Conservation (phyloP, 2,797 vertebrate genomes). For the Tachyglossus aculeatus region DNA sequence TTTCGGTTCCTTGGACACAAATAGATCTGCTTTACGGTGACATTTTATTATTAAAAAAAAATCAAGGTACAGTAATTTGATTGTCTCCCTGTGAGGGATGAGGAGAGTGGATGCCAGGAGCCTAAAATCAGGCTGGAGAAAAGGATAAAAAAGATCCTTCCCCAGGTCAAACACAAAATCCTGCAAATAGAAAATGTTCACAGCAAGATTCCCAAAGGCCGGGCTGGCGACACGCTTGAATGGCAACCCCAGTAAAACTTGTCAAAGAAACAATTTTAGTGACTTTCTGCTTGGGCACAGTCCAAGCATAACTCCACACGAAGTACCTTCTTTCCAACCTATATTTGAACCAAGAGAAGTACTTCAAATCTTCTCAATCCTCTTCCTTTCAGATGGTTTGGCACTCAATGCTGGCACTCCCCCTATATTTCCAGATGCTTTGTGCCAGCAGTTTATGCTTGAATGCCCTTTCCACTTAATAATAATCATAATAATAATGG, state of each 20-base stretch:
- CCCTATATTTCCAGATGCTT: not conserved
- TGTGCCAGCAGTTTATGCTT: not conserved
- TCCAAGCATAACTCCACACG: not conserved
- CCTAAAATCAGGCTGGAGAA: constrained; percentile 26
- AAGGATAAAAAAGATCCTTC: constrained; percentile 9
- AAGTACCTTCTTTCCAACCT: not conserved
- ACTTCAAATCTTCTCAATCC: not conserved
- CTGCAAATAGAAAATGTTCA: constrained; percentile 34
- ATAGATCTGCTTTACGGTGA: constrained; percentile 5
- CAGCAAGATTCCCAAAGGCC: constrained; percentile 4
- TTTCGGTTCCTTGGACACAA: constrained; percentile 26
- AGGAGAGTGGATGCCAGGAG: constrained; percentile 41
- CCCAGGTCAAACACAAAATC: constrained; percentile 10
- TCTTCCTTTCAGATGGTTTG: not conserved
- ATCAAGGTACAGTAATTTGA: constrained; percentile 28
- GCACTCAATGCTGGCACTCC: not conserved
- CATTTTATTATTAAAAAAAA: not conserved
- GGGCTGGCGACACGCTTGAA: constrained; percentile 21
- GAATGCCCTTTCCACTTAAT: not conserved
- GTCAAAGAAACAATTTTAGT: constrained; percentile 3
- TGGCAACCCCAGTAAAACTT: constrained; percentile 27
- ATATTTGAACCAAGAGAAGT: constrained; percentile 10
- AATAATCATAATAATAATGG: too few relatives aligned
- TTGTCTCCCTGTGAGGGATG: constrained; percentile 40
- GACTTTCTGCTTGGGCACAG: constrained; percentile 21